Base-by-base conservation (phyloP, 2,113 vertebrate species). In the Cichladusa arquata region DNA sequence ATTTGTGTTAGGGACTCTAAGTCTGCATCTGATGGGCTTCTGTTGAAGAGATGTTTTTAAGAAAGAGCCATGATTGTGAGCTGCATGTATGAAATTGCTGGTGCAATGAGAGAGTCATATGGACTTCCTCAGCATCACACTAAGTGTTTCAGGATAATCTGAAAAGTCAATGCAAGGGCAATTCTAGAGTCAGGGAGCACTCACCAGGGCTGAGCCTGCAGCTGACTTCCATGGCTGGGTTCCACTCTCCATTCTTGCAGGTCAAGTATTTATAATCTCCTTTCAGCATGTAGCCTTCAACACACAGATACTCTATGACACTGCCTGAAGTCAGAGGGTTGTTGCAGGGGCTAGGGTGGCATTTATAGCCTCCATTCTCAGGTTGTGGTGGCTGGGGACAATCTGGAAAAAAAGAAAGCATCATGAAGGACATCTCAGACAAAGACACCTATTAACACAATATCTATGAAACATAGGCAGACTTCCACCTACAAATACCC, bases 191-290 rank as follows among this genome's bases (percentile, higher is more conserved):
- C 15, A 40, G 16, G 42, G 44, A 88, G 66, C 23, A 96, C 98
- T 98, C 86, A 99, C 99, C 99, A 74, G 98, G 99, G 11, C 98
- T 98, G 47, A 99, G 98, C 79, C 97, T 98, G 95, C 99, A 99
- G 98, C 99, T 99, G 54, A 99, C 98, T 97, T 99, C 99, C 98
- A 99, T 99, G 81, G 99, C 98, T 8, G 98, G 98, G 87, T 98
- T 98, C 99, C 99, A 99, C 92, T 99, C 98, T 76, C 99, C 99
- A 86, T 99, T 98, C 97, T 99, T 98, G 92, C 99, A 99, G 44
- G 99, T 99, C 98, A 99, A 97, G 96, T 99, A 99, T 85, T 99
- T 99, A 97, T 99, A 99, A 80, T 99, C 99, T 11, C 99, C 99
- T 90, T 99, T 99, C 94, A 99, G 96, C 88, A 99, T 97, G 93